phyloP scores from a whole-genome alignment of 2,113 vertebrate genomes.

The Takifugu flavidus region DNA sequence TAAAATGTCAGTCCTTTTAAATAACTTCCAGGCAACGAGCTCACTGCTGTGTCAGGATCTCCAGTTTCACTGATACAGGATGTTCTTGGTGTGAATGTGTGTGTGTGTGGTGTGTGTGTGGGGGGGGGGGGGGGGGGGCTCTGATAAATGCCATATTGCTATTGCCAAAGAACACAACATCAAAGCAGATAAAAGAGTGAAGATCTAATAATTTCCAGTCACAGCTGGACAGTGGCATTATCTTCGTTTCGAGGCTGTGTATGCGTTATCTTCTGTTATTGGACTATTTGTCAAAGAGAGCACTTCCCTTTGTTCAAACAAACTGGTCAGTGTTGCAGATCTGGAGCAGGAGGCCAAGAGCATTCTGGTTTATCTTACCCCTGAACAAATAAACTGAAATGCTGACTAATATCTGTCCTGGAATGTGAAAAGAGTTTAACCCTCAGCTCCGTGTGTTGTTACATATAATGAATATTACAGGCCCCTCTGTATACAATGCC shows the following conservation, averaged over 20 bases:
- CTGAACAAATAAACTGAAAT: conserved; percentile 89
- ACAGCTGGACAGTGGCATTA: conserved; percentile 59
- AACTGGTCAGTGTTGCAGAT: conserved; percentile 76
- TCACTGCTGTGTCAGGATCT: conserved; percentile 15
- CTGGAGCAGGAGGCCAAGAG: conserved; percentile 70
- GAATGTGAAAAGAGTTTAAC: conserved; percentile 82
- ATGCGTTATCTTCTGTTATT: conserved; percentile 79
- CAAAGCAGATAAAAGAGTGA: conserved; percentile 19
- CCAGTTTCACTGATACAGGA: conserved; percentile 25
- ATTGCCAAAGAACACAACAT: conserved; percentile 41
- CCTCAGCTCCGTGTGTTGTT: conserved; percentile 65
- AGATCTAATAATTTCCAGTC: conserved; percentile 31
- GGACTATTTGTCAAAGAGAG: conserved; percentile 86
- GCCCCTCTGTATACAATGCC: conserved; percentile 63
- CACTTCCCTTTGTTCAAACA: conserved; percentile 87
- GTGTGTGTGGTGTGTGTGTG: no score
- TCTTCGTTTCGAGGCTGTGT: conserved; percentile 63
- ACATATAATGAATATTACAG: conserved; percentile 75
- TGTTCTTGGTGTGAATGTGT: conserved; percentile 9
- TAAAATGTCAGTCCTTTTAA: conserved; percentile 43
- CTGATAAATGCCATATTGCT: conserved; percentile 31
- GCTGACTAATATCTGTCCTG: conserved; percentile 89
- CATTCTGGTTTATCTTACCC: conserved; percentile 88
- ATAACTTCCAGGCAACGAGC: conserved; percentile 35
- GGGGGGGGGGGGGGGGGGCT: background rate